A percentile compares a stretch with the other conserved stretches of the same genome.
phyloP scores from a whole-genome alignment of 2,888 invertebrate species.

The Eupithecia centaureata region DNA sequence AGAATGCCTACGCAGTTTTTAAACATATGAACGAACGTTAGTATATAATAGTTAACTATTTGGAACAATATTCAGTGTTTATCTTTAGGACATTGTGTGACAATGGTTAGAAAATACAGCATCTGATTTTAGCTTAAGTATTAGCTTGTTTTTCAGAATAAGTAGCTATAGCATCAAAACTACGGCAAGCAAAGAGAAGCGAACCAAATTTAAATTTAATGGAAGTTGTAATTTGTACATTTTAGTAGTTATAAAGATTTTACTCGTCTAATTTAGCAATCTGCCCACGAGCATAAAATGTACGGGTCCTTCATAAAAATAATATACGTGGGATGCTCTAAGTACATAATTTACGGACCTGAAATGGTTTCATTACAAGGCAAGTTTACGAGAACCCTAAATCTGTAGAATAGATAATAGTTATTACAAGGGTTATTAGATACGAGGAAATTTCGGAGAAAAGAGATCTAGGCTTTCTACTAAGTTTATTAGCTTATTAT shows the following conservation, averaged over 20 bases:
- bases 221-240: background rate
- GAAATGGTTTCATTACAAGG: conserved; percentile 28
- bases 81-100: background rate
- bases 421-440: conserved; percentile 3
- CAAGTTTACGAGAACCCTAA: conserved; percentile 17
- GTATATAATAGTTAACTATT: background rate
- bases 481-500: background rate
- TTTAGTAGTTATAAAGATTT: conserved; percentile 16
- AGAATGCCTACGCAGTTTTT: background rate
- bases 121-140: background rate
- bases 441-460: background rate
- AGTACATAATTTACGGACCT: conserved; percentile 20
- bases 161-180: background rate
- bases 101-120: background rate
- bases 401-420: conserved; percentile 7
- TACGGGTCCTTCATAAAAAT: conserved; percentile 27
- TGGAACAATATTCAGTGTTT: background rate
- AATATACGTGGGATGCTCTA: conserved; percentile 4
- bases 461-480: background rate
- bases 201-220: background rate
- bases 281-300: conserved; percentile 21
- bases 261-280: conserved; percentile 14
- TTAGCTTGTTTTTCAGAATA: background rate
- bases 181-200: background rate
- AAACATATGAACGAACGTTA: too few species aligned